Conservation (phyloP, 2,888 invertebrate genomes). For the Brenthis ino region DNA sequence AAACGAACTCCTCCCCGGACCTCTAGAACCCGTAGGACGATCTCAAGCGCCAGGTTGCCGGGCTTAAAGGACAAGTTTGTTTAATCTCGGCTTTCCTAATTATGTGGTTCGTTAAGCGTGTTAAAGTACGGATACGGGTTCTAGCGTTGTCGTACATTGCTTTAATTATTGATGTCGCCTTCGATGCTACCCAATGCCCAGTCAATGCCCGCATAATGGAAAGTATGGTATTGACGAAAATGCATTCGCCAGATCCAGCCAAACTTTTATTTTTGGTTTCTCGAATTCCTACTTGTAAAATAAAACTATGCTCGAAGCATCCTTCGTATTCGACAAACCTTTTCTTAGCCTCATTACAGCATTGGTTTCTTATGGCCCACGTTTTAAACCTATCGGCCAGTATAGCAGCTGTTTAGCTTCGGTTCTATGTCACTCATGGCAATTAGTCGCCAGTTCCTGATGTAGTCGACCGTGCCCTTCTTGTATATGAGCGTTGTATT, state of each 20-base stretch:
- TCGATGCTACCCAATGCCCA: background rate
- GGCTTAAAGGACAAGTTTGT: background rate
- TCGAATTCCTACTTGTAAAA: background rate
- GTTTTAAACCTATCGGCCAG: background rate
- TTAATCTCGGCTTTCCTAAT: background rate
- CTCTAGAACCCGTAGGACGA: background rate
- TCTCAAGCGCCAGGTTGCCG: background rate
- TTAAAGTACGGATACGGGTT: background rate
- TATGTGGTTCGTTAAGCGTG: background rate
- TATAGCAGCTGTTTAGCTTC: background rate
- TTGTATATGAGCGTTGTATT: background rate
- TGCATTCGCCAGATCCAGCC: background rate
- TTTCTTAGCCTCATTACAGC: background rate
- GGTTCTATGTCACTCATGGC: background rate
- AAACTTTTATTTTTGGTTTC: background rate
- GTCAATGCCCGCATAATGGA: background rate
- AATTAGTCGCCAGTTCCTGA: background rate
- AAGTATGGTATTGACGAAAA: background rate
- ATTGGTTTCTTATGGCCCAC: background rate
- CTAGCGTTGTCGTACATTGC: background rate
- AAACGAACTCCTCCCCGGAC: background rate
- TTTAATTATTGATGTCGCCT: background rate
- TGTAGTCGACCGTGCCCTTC: background rate
- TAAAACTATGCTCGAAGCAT: background rate
- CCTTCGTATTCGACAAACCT: background rate